Evolutionary conservation across 1,140 invertebrate species (phyloP).

Genomic region (Leguminivora glycinivorella): DNA sequence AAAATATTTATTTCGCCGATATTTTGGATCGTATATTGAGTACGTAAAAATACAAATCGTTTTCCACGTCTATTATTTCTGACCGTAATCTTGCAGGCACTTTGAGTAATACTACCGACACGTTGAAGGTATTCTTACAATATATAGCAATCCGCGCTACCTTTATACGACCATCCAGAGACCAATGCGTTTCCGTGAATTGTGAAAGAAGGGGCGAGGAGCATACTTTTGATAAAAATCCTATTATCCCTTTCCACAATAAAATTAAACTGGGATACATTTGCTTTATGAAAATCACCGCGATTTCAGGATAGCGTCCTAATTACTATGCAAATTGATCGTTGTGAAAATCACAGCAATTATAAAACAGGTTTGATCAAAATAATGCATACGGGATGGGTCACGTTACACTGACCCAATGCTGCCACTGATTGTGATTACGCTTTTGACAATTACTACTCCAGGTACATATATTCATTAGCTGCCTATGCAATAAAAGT

Average conservation of each 20-base stretch:
- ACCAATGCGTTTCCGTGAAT: conserved; percentile 3
- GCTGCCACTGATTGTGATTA: conserved; percentile 14
- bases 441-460: neutral
- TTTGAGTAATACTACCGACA: neutral
- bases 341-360: conserved; percentile 55
- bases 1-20: too few species aligned
- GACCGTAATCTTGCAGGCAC: neutral
- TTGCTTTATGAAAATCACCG: conserved; percentile 44
- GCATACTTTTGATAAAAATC: neutral
- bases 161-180: conserved; percentile 1
- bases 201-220: conserved; percentile 1
- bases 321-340: conserved; percentile 73
- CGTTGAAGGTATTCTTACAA: neutral
- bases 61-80: neutral
- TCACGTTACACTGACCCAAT: conserved; percentile 23
- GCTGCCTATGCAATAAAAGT: neutral
- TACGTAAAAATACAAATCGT: too few species aligned
- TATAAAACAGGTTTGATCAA: conserved; percentile 52
- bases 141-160: neutral
- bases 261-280: conserved; percentile 34
- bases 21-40: too few species aligned
- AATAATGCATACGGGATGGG: conserved; percentile 32
- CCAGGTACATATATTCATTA: neutral
- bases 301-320: conserved; percentile 33
- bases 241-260: conserved; percentile 13